Percentiles rank a stretch among this genome's conserved stretches.
These are phyloP conservation scores for Characodon lateralis DNA, from an alignment of 2,797 vertebrate species.

Conservation along the genomic window DNA sequence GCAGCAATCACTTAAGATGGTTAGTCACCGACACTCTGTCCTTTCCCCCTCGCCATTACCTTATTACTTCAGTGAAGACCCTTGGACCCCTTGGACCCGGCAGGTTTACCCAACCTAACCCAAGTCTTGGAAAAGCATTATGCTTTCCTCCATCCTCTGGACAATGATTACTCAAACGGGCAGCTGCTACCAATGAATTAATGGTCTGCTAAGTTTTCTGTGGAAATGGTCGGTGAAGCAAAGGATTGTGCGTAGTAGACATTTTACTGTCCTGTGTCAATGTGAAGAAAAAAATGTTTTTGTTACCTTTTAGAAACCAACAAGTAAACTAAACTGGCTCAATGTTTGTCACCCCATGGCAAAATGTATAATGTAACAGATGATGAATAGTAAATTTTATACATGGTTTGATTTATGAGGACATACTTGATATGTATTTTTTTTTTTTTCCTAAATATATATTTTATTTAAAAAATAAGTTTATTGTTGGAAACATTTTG, in stretches of 20 bases:
- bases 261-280: constrained; percentile 44
- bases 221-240: constrained; percentile 32
- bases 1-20: constrained; percentile 86
- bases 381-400: constrained; percentile 8
- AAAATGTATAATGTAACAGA: not conserved
- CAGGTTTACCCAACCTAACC: constrained; percentile 68
- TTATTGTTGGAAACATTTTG: constrained; percentile 19
- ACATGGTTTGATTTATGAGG: not conserved
- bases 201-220: constrained; percentile 32
- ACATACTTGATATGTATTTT: not conserved
- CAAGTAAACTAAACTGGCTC: constrained; percentile 20
- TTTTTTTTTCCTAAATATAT: constrained; percentile 10
- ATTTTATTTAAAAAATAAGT: constrained; percentile 12
- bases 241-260: constrained; percentile 34
- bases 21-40: constrained; percentile 78
- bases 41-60: constrained; percentile 56
- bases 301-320: constrained; percentile 24
- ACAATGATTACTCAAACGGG: constrained; percentile 49
- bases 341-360: not conserved
- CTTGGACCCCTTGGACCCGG: constrained; percentile 59
- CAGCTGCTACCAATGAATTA: constrained; percentile 51
- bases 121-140: constrained; percentile 34
- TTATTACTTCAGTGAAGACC: constrained; percentile 64
- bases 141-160: constrained; percentile 38
- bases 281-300: constrained; percentile 19